Evolutionary conservation across 2,888 invertebrate species (phyloP).

Genomic region (Stomorhina lunata): DNA sequence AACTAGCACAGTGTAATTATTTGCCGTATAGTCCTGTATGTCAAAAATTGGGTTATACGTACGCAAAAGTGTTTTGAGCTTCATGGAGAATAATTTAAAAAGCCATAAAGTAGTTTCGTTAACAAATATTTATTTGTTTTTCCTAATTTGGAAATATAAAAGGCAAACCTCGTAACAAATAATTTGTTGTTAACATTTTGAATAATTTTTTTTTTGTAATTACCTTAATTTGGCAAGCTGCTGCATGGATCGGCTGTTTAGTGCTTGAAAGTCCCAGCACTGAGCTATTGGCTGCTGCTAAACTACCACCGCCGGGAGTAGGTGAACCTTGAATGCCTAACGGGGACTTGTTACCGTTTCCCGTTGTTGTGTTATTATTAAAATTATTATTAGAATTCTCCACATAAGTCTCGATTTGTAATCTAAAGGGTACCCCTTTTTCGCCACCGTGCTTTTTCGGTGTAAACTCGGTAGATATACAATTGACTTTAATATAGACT

Average conservation of each 20-base stretch:
- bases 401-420: constrained; percentile 93
- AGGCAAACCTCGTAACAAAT: too few species aligned
- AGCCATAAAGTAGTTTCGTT: too few species aligned
- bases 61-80: too few species aligned
- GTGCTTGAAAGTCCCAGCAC: constrained; percentile 70
- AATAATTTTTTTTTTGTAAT: constrained; percentile 75
- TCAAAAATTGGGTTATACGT: too few species aligned
- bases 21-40: too few species aligned
- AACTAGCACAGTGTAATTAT: too few species aligned
- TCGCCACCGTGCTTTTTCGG: constrained; percentile 99
- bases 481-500: constrained; percentile 96
- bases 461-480: constrained; percentile 98
- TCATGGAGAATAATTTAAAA: too few species aligned
- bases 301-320: constrained; percentile 69
- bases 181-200: too few species aligned
- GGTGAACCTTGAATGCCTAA: constrained; percentile 49
- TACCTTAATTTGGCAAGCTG: constrained; percentile 97
- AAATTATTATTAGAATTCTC: constrained; percentile 72
- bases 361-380: constrained; percentile 62
- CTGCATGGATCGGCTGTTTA: constrained; percentile 89
- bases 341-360: constrained; percentile 59
- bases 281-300: constrained; percentile 68
- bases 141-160: too few species aligned
- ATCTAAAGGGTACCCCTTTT: constrained; percentile 97
- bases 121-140: too few species aligned